A percentile compares a stretch with the other conserved stretches of the same genome.
phyloP scores from a whole-genome alignment of 2,113 vertebrate genomes.

The Amphiprion ocellaris region DNA sequence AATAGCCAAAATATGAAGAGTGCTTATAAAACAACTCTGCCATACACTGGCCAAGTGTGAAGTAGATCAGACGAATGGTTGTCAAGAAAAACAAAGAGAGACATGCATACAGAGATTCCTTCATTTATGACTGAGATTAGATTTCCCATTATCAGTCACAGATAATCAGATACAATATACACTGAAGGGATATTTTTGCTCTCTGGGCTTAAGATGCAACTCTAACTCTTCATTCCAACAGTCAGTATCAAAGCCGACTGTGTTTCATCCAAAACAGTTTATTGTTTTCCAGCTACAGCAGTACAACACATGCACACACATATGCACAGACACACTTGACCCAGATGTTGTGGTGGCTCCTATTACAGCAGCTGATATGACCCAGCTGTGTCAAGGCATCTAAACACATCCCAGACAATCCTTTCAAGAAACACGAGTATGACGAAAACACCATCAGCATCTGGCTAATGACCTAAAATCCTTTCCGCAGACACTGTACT shows the following conservation, averaged over 20 bases:
- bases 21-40: no score
- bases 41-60: no score
- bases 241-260: neutral
- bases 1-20: no score
- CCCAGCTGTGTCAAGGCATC: slow-evolving; percentile 40
- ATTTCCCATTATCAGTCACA: no score
- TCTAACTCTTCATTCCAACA: neutral
- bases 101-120: no score
- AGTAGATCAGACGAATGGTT: no score
- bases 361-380: slow-evolving; percentile 37
- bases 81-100: no score
- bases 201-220: neutral
- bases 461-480: neutral
- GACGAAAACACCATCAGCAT: slow-evolving; percentile 8
- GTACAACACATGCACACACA: neutral
- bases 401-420: slow-evolving; percentile 2
- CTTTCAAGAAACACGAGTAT: neutral
- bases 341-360: slow-evolving; percentile 41
- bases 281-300: neutral
- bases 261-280: slow-evolving; percentile 2
- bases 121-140: no score
- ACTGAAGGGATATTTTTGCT: no score
- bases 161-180: no score
- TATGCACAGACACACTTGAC: slow-evolving; percentile 5
- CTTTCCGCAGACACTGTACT: neutral